Evolutionary conservation across 37 sponge, comb jelly and placozoan species (phyloP).

Genomic region (Aphrocallistes beatrix): DNA sequence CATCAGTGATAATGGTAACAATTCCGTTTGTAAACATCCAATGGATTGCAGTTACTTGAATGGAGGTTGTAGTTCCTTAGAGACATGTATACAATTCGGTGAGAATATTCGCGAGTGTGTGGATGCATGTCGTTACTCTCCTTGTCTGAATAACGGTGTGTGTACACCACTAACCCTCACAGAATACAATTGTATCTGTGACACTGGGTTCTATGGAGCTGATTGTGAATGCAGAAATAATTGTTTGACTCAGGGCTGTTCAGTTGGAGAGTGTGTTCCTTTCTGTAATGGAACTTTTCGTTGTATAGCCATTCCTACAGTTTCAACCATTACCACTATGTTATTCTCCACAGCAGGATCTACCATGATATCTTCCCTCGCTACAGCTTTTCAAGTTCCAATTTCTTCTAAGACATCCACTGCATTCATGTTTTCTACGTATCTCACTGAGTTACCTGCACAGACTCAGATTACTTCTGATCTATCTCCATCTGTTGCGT

Average conservation of each 20-base stretch:
- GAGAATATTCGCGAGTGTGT: not conserved
- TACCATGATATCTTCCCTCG: not conserved
- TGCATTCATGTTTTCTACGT: too few species aligned
- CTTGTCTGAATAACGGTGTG: not conserved
- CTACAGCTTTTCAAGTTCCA: too few species aligned
- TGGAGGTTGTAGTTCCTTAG: not conserved
- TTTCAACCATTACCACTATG: too few species aligned
- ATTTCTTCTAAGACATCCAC: too few species aligned
- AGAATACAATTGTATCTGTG: not conserved
- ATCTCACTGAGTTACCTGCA: too few species aligned
- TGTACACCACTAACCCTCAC: not conserved
- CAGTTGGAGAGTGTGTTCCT: not conserved
- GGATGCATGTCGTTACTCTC: not conserved
- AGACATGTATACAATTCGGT: not conserved
- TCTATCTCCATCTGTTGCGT: too few species aligned
- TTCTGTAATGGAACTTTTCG: not conserved
- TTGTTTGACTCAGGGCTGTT: not conserved
- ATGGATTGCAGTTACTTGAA: slow-evolving; percentile 3
- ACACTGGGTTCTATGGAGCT: not conserved
- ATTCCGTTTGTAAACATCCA: not conserved
- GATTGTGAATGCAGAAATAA: not conserved
- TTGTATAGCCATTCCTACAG: not conserved
- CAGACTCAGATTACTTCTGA: too few species aligned
- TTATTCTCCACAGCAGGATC: not conserved
- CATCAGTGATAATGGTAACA: not conserved